These are phyloP conservation scores for Dexiosoma caninum DNA, from an alignment of 2,888 invertebrate genomes.

Conservation along the genomic window DNA sequence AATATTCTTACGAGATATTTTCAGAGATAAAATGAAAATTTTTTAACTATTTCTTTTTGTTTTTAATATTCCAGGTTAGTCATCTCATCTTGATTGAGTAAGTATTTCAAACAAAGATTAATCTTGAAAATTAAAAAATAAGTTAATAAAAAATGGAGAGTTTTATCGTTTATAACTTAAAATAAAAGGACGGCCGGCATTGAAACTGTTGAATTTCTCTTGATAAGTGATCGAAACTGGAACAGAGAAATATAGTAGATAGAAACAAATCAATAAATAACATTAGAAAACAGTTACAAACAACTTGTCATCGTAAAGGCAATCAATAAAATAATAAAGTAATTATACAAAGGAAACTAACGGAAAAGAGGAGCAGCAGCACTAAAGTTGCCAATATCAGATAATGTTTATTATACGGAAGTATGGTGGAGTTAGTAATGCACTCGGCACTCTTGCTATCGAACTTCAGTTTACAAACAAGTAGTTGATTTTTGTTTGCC, in stretches of 20 bases:
- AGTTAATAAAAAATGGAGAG: not conserved
- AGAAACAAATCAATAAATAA: conserved; percentile 17
- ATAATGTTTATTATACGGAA: conserved; percentile 34
- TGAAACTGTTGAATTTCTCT: not conserved
- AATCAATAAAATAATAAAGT: not conserved
- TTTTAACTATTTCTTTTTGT: not conserved
- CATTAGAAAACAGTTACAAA: conserved; percentile 22
- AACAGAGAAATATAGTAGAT: not conserved
- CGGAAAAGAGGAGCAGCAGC: conserved; percentile 62
- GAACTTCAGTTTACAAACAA: conserved; percentile 3
- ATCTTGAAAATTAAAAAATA: not conserved
- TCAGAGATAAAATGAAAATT: not conserved
- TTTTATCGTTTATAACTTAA: conserved; percentile 3
- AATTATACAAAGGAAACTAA: not conserved
- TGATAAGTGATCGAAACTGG: not conserved
- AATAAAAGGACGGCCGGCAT: not conserved
- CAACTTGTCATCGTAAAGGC: conserved; percentile 3
- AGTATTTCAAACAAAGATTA: conserved; percentile 40
- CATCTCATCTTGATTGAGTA: conserved; percentile 58
- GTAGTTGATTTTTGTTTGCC: not conserved
- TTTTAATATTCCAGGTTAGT: conserved; percentile 50
- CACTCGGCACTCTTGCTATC: not conserved
- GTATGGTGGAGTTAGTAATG: not conserved
- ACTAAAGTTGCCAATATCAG: conserved; percentile 61
- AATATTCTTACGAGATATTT: not conserved